Evolutionary conservation across 2,797 vertebrate genomes (phyloP).

Genomic region (Austrolebias charrua): DNA sequence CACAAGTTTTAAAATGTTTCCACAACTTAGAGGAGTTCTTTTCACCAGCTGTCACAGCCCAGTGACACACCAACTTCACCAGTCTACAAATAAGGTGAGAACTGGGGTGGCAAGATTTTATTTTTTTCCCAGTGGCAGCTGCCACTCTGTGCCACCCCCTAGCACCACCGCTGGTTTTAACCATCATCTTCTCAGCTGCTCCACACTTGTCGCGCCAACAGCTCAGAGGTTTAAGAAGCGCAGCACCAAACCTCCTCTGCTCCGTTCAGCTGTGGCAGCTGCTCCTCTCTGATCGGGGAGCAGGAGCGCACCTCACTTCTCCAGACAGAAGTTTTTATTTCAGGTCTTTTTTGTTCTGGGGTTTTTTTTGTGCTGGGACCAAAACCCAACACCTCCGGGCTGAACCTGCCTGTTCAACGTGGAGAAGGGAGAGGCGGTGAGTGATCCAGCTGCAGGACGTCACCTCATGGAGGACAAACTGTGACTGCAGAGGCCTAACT

Average conservation of each 20-base stretch:
- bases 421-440: conserved; percentile 55
- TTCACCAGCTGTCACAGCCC: too few species aligned
- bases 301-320: conserved; percentile 17
- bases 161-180: too few species aligned
- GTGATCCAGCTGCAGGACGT: conserved; percentile 63
- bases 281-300: conserved; percentile 18
- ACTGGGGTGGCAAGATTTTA: too few species aligned
- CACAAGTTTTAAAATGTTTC: too few species aligned
- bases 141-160: too few species aligned
- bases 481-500: too few species aligned
- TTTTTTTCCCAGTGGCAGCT: too few species aligned
- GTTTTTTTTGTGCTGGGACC: conserved; percentile 24
- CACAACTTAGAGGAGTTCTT: too few species aligned
- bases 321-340: conserved; percentile 1
- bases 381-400: conserved; percentile 32
- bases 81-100: too few species aligned
- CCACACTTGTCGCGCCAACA: conserved; percentile 68
- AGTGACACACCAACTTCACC: too few species aligned
- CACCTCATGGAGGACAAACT: conserved; percentile 72
- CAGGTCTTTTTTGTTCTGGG: conserved; percentile 12
- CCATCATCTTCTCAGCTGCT: conserved; percentile 52
- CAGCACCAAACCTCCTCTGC: conserved; percentile 47
- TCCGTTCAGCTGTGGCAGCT: conserved; percentile 71
- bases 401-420: conserved; percentile 34
- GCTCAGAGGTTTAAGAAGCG: conserved; percentile 62